A percentile compares a stretch with the other conserved stretches of the same genome.
phyloP scores from a whole-genome alignment of 53 echinoderm and acorn worm genomes.

The Temnopleurus reevesii region DNA sequence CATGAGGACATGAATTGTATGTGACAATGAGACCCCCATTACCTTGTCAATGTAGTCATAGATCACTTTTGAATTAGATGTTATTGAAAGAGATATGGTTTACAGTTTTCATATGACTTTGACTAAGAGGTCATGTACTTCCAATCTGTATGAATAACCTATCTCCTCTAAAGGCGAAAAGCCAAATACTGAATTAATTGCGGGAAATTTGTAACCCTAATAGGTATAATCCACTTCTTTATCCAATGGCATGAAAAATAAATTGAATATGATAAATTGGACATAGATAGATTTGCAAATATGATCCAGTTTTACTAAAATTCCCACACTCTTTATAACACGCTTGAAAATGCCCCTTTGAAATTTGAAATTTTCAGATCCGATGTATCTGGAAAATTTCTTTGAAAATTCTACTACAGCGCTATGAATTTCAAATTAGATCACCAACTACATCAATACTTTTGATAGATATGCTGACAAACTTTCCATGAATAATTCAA shows the following conservation, averaged over 20 bases:
- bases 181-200: not conserved
- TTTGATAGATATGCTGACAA: no score
- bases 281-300: no score
- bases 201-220: not conserved
- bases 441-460: no score
- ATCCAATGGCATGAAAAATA: not conserved
- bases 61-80: slow-evolving; percentile 7
- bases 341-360: no score
- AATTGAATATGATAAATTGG: not conserved
- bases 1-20: slow-evolving; percentile 1
- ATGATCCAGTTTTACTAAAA: not conserved
- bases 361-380: no score
- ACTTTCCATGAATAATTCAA: not conserved
- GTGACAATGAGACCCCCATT: not conserved
- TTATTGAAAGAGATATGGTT: not conserved
- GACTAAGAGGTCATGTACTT: not conserved
- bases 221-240: not conserved
- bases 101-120: not conserved
- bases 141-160: not conserved
- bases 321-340: slow-evolving; percentile 7
- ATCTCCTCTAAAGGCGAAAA: not conserved
- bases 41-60: not conserved
- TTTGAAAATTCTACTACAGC: no score
- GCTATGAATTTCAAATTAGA: no score
- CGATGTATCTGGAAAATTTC: no score